These are phyloP conservation scores for Andrena bicolor DNA, from an alignment of 2,888 invertebrate species.

Conservation along the genomic window DNA sequence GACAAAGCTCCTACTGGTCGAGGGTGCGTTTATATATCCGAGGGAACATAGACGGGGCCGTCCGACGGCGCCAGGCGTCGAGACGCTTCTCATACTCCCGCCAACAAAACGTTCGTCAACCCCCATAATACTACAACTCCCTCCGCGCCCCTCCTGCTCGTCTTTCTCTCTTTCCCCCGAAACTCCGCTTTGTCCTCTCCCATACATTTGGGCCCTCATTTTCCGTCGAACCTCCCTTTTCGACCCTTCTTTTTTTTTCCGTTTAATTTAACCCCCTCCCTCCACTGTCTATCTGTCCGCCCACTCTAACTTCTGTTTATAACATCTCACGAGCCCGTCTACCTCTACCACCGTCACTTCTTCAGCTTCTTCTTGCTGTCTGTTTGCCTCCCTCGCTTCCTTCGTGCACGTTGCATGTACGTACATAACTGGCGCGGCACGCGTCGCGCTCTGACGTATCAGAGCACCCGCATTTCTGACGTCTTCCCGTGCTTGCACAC, in stretches of 20 bases:
- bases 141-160: background rate
- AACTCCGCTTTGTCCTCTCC: constrained; percentile 8
- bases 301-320: background rate
- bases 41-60: constrained; percentile 25
- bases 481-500: background rate
- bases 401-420: no score
- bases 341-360: background rate
- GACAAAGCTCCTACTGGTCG: constrained; percentile 60
- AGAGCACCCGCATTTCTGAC: background rate
- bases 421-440: background rate
- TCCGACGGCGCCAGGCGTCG: constrained; percentile 63
- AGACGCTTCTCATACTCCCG: constrained; percentile 64
- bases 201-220: constrained; percentile 12
- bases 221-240: background rate
- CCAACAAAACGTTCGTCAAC: constrained; percentile 55
- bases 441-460: background rate
- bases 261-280: background rate
- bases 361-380: background rate
- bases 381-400: background rate
- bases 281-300: background rate
- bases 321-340: background rate
- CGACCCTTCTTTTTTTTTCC: background rate
- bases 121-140: constrained; percentile 33
- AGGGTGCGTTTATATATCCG: constrained; percentile 58
- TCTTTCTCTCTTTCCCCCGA: background rate